Conservation (phyloP, 2,797 vertebrate species). For the Sus cebifrons region DNA sequence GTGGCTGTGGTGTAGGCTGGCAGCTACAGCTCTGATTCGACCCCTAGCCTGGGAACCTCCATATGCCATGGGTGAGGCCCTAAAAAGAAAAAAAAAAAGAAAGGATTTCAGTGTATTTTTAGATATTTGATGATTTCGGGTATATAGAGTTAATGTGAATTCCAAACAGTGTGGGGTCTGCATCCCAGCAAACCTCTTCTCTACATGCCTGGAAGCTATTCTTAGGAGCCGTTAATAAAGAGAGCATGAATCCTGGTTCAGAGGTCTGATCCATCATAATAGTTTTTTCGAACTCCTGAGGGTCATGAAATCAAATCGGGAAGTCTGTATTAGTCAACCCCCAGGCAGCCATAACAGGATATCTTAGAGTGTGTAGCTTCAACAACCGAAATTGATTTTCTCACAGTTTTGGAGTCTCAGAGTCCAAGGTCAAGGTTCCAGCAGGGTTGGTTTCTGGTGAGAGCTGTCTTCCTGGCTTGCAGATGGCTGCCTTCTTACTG, state of each 20-base stretch:
- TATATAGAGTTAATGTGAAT: conserved; percentile 30
- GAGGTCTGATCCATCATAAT: background rate
- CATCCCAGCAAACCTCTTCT: background rate
- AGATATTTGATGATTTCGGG: background rate
- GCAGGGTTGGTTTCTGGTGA: background rate
- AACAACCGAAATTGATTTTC: background rate
- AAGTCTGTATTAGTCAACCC: background rate
- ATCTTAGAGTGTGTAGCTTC: background rate
- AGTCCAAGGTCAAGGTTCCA: background rate
- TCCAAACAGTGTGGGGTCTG: background rate
- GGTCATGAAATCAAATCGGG: background rate
- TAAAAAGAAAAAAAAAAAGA: too few relatives aligned
- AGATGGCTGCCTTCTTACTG: background rate
- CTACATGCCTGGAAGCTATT: background rate
- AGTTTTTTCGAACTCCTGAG: conserved; percentile 8
- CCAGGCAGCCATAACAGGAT: background rate
- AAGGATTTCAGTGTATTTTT: background rate
- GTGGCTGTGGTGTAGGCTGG: too few relatives aligned
- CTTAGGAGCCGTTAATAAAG: background rate
- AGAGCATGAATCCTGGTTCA: background rate
- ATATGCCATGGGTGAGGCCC: too few relatives aligned
- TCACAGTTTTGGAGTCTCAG: background rate
- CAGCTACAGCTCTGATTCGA: too few relatives aligned
- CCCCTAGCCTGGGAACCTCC: too few relatives aligned
- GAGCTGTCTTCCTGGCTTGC: background rate